phyloP scores from a whole-genome alignment of 2,888 invertebrate genomes.

The Pachliopta kotzebuea region DNA sequence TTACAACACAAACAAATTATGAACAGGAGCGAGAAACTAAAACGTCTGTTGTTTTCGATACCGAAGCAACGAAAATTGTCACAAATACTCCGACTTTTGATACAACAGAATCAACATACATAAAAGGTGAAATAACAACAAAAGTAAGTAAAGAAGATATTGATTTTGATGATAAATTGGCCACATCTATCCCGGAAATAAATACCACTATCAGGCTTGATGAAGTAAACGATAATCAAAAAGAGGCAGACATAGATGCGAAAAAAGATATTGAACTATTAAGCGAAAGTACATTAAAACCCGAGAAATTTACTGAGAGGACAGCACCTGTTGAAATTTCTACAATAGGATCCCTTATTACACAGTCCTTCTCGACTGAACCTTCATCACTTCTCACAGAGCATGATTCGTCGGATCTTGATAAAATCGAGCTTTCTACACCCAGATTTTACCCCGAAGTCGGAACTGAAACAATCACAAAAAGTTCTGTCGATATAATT shows the following conservation, averaged over 20 bases:
- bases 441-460: neutral
- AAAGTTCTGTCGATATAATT: conserved; percentile 11
- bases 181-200: conserved; percentile 2
- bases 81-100: conserved; percentile 2
- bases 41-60: neutral
- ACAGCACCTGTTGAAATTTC: conserved; percentile 2
- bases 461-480: conserved; percentile 4
- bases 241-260: neutral
- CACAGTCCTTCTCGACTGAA: conserved; percentile 9
- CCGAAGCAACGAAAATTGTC: conserved; percentile 10
- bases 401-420: neutral
- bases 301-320: neutral
- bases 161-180: conserved; percentile 1
- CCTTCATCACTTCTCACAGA: conserved; percentile 2
- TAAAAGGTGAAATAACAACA: conserved; percentile 1
- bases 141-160: conserved; percentile 7
- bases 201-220: conserved; percentile 8
- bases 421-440: conserved; percentile 13
- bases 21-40: conserved; percentile 10
- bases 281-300: conserved; percentile 15
- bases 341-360: neutral
- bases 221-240: neutral
- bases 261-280: conserved; percentile 8
- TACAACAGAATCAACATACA: conserved; percentile 9
- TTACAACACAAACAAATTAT: conserved; percentile 11